Conservation (phyloP, 2,888 invertebrate species). For the Apantesis nais region DNA sequence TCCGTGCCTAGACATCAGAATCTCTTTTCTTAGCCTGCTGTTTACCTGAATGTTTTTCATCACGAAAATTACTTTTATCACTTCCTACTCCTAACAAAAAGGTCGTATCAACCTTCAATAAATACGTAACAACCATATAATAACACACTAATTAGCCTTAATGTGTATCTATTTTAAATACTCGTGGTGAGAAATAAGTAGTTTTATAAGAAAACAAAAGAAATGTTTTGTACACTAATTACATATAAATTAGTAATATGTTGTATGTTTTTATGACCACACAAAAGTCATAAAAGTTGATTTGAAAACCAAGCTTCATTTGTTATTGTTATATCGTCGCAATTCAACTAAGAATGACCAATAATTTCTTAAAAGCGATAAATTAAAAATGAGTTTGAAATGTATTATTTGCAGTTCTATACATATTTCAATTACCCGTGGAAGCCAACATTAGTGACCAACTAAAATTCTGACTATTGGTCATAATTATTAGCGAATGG, state of each 20-base stretch:
- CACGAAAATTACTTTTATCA: neutral
- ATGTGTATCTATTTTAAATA: neutral
- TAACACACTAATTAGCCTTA: neutral
- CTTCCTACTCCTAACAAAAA: neutral
- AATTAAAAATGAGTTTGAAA: neutral
- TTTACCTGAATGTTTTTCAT: neutral
- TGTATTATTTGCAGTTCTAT: neutral
- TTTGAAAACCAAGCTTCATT: neutral
- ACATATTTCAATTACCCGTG: neutral
- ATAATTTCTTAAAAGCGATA: neutral
- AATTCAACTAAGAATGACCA: neutral
- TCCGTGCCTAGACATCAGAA: neutral
- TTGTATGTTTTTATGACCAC: neutral
- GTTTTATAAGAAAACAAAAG: neutral
- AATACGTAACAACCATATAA: neutral
- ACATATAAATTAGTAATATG: neutral
- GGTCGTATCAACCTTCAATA: neutral
- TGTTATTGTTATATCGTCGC: neutral
- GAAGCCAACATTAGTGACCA: neutral
- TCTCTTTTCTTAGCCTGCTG: neutral
- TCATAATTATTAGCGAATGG: neutral
- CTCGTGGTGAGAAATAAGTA: neutral
- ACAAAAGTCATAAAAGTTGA: neutral
- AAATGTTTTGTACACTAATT: neutral
- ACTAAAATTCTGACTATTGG: neutral